A percentile compares a stretch with the other conserved stretches of the same genome.
These are phyloP conservation scores for Lepidostoma basale DNA, from an alignment of 1,140 invertebrate species.

Conservation along the genomic window DNA sequence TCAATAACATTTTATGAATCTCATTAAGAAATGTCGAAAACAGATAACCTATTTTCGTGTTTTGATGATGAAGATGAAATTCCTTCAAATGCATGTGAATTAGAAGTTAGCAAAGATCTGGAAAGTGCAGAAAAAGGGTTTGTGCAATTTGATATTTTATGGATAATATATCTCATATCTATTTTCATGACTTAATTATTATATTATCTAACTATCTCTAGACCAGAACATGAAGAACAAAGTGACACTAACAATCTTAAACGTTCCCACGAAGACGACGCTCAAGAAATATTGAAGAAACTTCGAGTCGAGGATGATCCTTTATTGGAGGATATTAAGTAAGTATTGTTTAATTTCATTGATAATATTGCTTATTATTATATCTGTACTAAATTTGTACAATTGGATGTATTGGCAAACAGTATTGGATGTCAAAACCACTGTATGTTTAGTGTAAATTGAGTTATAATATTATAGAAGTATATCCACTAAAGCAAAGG, in stretches of 20 bases:
- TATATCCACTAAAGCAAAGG: no score
- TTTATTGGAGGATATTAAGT: slow-evolving; percentile 41
- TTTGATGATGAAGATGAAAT: slow-evolving; percentile 39
- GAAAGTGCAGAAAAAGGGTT: not conserved
- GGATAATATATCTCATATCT: not conserved
- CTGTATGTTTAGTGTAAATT: no score
- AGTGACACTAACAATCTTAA: not conserved
- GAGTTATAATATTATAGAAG: no score
- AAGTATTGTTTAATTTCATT: no score
- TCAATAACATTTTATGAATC: no score
- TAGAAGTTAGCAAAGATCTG: not conserved
- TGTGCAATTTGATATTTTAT: not conserved
- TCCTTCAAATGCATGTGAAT: not conserved
- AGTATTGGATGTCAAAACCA: no score
- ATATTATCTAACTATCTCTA: not conserved
- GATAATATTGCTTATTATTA: no score
- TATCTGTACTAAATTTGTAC: not conserved
- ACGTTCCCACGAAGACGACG: slow-evolving; percentile 5
- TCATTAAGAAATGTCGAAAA: slow-evolving; percentile 28
- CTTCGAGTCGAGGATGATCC: slow-evolving; percentile 29
- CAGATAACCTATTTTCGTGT: slow-evolving; percentile 41
- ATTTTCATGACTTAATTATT: not conserved
- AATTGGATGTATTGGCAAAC: no score
- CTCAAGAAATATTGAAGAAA: slow-evolving; percentile 33
- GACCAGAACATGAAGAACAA: not conserved